Evolutionary conservation across 1,140 invertebrate genomes (phyloP).

Genomic region (Helicoverpa zea): DNA sequence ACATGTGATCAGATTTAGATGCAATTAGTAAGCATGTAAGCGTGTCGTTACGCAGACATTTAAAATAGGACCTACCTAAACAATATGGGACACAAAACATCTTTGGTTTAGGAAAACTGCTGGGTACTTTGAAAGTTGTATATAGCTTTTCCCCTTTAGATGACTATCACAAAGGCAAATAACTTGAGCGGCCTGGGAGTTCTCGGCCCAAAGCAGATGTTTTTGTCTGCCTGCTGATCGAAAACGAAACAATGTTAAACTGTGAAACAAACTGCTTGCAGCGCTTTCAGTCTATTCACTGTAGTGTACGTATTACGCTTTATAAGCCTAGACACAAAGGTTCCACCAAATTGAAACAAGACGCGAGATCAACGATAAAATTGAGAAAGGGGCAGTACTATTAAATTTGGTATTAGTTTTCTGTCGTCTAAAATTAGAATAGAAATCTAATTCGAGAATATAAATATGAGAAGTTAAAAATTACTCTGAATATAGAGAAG

Average conservation of each 20-base stretch:
- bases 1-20: slow-evolving; percentile 1
- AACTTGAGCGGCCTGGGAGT: slow-evolving; percentile 64
- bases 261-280: slow-evolving; percentile 77
- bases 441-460: background rate
- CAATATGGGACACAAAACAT: background rate
- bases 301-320: slow-evolving; percentile 2
- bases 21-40: background rate
- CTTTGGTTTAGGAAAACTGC: background rate
- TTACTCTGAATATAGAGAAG: background rate
- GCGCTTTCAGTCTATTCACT: slow-evolving; percentile 65
- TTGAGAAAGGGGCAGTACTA: background rate
- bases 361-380: slow-evolving; percentile 26
- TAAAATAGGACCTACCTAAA: no score
- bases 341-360: slow-evolving; percentile 33
- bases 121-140: background rate
- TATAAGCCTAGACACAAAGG: slow-evolving; percentile 30
- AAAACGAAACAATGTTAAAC: slow-evolving; percentile 82
- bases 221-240: slow-evolving; percentile 69
- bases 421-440: background rate
- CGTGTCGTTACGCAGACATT: no score
- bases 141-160: slow-evolving; percentile 25
- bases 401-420: slow-evolving; percentile 1
- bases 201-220: slow-evolving; percentile 69
- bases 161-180: slow-evolving; percentile 64
- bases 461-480: background rate